Base-by-base conservation (phyloP, 2,888 invertebrate species). In the Lymantria dispar region DNA sequence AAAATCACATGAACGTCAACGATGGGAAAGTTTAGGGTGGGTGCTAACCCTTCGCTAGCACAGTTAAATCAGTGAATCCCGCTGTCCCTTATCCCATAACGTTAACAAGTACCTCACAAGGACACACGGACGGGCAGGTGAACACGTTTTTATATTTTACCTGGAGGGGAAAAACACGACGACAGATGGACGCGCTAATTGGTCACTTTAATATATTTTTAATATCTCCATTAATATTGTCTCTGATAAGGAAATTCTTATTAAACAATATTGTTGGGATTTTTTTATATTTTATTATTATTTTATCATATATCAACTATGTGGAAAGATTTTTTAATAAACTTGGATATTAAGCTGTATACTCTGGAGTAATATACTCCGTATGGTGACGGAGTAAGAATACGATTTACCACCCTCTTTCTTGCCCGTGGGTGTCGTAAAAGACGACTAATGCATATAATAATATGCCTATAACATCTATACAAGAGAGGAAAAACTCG, bases 1-100 rank as follows among this genome's bases (percentile, higher is more conserved):
- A 22, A 22, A 22, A 22, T 22, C 22, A 22, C 22, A 22, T 22
- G 22, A 22, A 22, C 22, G 22, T 3, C 10, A 33, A 1, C 8
- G 33, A 11, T 39, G 14, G 7, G 51, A 42, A 41, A 42, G 36
- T 11, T 12, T 36, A 29, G 41, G 48, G 45, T 45, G 48, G 8
- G 29, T 43, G 41, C 12, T 37, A 43, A 15, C 45, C 42, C 45
- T 12, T 39, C 33, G 41, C 37, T 47, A 41, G 15, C 43, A 42
- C 45, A 42, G 22, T 33, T 14, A 8, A 48, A 45, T 38, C 52
- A 45, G 12, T 52, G 45, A 52, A 31, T 45, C 41, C 30, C 9
- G 22, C 14, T 13, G 9, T 8, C 36, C 33, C 7, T 43, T 44
- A 44, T 44, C 39, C 37, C 33, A 31, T 10, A 36, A 37, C n/a